Conservation (phyloP, 2,113 vertebrate species). For the Gambusia holbrooki region DNA sequence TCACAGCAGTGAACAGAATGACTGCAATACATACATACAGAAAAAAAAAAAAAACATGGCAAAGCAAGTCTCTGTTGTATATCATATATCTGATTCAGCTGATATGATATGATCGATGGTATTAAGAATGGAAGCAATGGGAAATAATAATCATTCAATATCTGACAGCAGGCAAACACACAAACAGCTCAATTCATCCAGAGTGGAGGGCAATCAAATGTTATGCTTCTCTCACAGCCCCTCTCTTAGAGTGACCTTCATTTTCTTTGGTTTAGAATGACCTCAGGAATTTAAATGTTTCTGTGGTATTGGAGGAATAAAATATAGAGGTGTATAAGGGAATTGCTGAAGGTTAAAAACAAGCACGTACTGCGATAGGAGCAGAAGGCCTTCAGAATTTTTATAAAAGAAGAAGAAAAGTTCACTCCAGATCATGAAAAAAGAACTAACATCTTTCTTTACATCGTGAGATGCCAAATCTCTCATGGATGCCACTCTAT, state of each 20-base stretch:
- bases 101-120: slow-evolving; percentile 43
- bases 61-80: slow-evolving; percentile 46
- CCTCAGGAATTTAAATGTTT: slow-evolving; percentile 66
- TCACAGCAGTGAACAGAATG: slow-evolving; percentile 46
- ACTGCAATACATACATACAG: slow-evolving; percentile 14
- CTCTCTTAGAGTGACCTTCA: slow-evolving; percentile 19
- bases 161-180: slow-evolving; percentile 41
- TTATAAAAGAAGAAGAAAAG: slow-evolving; percentile 21
- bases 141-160: slow-evolving; percentile 25
- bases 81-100: slow-evolving; percentile 4
- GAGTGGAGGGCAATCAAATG: slow-evolving; percentile 19
- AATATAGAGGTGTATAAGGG: slow-evolving; percentile 50
- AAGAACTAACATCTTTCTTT: not conserved
- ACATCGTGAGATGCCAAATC: slow-evolving; percentile 2
- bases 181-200: slow-evolving; percentile 24
- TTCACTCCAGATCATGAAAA: not conserved
- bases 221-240: slow-evolving; percentile 4
- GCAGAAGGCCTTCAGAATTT: slow-evolving; percentile 50
- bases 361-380: slow-evolving; percentile 35
- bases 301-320: slow-evolving; percentile 63
- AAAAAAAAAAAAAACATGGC: slow-evolving; percentile 9
- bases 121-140: slow-evolving; percentile 53
- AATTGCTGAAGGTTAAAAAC: slow-evolving; percentile 34
- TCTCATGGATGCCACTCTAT: slow-evolving; percentile 29
- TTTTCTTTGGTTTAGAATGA: slow-evolving; percentile 49